Evolutionary conservation across 2,888 invertebrate genomes (phyloP), one percentile per base, ranked within the genome.

Genomic region (Tiphia femorata): DNA sequence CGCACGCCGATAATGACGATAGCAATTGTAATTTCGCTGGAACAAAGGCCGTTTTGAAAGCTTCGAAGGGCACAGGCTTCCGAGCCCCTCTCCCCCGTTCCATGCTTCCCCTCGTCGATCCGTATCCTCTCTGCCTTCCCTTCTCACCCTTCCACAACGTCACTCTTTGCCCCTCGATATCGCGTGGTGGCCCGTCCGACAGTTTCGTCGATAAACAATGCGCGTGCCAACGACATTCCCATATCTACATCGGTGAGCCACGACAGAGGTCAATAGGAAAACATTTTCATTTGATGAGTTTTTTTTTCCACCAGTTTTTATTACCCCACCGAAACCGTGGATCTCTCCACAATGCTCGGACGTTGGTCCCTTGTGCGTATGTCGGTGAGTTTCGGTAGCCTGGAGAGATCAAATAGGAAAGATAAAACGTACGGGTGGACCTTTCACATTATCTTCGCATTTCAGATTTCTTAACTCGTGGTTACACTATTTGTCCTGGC

Each of bases 11-110:
- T 81, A 81, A 83, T 82, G 77, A 79, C 72, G 74, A 80, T 73
- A 78, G 79, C 79, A 77, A 80, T 81, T 81, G 80, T 80, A 79
- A 83, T 82, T 79, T 77, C 73, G 67, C 50, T 66, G 62, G 74
- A 72, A 81, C 81, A 81, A 82, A 82, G 80, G 73, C 62, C 59
- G 63, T 37, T 63, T 55, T 63, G 56, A 68, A 71, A 73, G 64
- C 65, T 60, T 56, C 66, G 62, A 66, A 76, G 78, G 77, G n/a
- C n/a, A n/a, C n/a, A n/a, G n/a, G n/a, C n/a, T n/a, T n/a, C n/a
- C n/a, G n/a, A n/a, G n/a, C n/a, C n/a, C n/a, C n/a, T n/a, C n/a
- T n/a, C n/a, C n/a, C n/a, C n/a, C n/a, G n/a, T n/a, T n/a, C n/a
- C n/a, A n/a, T n/a, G n/a, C n/a, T n/a, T n/a, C n/a, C n/a, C n/a